Base-by-base conservation (phyloP, 92 coral and sea anemone species). In the Actinostola sp. region DNA sequence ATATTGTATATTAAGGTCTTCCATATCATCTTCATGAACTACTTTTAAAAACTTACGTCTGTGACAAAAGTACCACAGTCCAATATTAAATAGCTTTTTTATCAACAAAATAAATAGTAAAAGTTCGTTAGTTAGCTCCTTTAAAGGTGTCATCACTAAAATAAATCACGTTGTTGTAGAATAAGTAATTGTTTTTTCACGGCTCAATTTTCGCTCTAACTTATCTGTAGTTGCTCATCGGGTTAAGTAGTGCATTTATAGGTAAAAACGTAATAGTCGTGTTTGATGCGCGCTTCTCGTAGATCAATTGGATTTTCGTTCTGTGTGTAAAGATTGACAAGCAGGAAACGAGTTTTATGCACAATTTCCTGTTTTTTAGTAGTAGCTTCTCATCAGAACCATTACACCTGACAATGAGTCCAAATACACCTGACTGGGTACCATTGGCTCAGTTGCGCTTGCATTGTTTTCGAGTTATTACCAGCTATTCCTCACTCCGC, bases 291-390 rank as follows among this genome's bases (percentile, higher is more conserved):
- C 34, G 75, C 45, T 44, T 53, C 70, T 43, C 67, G 29, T 54
- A 55, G 63, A 87, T 59, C 77, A 69, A 76, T 71, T 82, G 75
- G 60, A 71, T 82, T 87, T 89, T 71, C 69, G 77, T 63, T 81
- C 83, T 82, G 85, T 82, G 33, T 72, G 61, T 82, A 39, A 57
- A 62, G 89, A 51, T 70, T 91, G 97, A 83, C 90, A 87, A 35
- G 53, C 81, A 71, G 92, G 92, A 78, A 81, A 87, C 92, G 89
- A 87, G 88, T 88, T 88, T 83, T 70, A 66, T 71, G 72, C 78
- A 81, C 88, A 91, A 91, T 91, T 91, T 91, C 97, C 97, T 87
- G 92, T 72, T 56, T 84, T 84, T 79, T 75, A 79, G 89, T 88
- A 84, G 87, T 87, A 59, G 71, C 79, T 85, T 80, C 70, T 71